A percentile compares a stretch with the other conserved stretches of the same genome.
phyloP scores from a whole-genome alignment of 2,113 vertebrate genomes.

The Recurvirostra avosetta region DNA sequence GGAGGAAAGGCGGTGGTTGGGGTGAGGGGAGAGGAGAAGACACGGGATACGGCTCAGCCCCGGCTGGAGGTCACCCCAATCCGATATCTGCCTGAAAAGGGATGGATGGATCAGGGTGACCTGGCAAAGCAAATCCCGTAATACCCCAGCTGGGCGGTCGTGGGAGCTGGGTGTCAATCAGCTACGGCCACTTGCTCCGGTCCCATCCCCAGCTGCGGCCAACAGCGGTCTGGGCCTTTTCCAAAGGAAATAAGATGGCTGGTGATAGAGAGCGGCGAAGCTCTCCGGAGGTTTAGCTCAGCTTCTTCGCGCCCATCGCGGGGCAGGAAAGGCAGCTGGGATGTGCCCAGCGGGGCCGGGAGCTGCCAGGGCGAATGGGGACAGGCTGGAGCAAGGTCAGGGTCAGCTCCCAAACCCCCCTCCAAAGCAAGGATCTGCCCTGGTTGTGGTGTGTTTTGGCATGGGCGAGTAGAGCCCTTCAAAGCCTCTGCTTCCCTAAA shows the following conservation, averaged over 20 bases:
- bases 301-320: accelerated
- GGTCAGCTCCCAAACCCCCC: background rate
- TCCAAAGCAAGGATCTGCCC: background rate
- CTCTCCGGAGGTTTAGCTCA: background rate
- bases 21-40: background rate
- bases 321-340: background rate
- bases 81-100: too few species aligned
- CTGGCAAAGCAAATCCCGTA: background rate
- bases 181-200: accelerated
- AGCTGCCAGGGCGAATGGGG: background rate
- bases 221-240: background rate
- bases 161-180: background rate
- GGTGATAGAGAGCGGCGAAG: background rate
- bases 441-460: background rate
- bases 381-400: background rate
- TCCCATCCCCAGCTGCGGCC: background rate
- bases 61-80: background rate
- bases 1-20: background rate
- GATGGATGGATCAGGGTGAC: background rate
- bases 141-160: accelerated
- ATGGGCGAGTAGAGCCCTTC: background rate
- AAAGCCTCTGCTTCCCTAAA: background rate
- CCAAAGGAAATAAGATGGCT: background rate
- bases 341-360: background rate
- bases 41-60: accelerated